Conservation (phyloP, 2,113 vertebrate genomes). For the Xyliphius kryptos region DNA sequence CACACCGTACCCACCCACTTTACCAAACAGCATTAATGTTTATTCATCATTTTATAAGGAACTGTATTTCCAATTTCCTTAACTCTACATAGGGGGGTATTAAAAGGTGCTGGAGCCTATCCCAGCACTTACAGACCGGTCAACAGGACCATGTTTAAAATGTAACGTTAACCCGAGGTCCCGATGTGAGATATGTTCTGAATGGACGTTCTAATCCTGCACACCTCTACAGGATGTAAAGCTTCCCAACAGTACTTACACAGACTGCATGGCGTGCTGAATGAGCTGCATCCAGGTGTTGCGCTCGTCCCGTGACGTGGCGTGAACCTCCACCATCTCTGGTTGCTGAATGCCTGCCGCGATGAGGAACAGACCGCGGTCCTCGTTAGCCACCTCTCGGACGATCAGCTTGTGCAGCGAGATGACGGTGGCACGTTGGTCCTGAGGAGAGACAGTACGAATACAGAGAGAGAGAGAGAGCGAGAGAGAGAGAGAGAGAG, state of each 20-base stretch:
- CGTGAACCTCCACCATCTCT: slow-evolving; percentile 91
- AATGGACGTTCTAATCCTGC: too few relatives aligned
- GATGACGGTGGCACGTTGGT: slow-evolving; percentile 92
- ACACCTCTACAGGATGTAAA: too few relatives aligned
- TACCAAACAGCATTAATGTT: too few relatives aligned
- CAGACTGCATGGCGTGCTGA: slow-evolving; percentile 81
- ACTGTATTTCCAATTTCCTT: too few relatives aligned
- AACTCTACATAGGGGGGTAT: too few relatives aligned
- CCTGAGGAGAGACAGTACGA: slow-evolving; percentile 55
- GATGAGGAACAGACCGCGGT: slow-evolving; percentile 93
- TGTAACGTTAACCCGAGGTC: too few relatives aligned
- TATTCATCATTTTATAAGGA: too few relatives aligned
- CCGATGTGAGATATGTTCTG: too few relatives aligned
- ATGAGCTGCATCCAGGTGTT: slow-evolving; percentile 90
- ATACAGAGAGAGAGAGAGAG: slow-evolving; percentile 12
- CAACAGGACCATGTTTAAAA: too few relatives aligned
- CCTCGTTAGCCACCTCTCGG: slow-evolving; percentile 95
- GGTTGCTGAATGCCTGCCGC: slow-evolving; percentile 79
- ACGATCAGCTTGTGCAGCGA: slow-evolving; percentile 94
- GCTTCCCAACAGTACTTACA: slow-evolving; percentile 70
- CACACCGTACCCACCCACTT: too few relatives aligned
- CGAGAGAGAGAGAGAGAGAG: background rate
- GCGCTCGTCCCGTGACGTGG: slow-evolving; percentile 86
- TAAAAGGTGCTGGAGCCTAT: too few relatives aligned
- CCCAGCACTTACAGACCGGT: too few relatives aligned